Percentiles rank a stretch among this genome's conserved stretches.
phyloP scores from a whole-genome alignment of 2,888 invertebrate species.

The Dicyrtomina minuta region DNA sequence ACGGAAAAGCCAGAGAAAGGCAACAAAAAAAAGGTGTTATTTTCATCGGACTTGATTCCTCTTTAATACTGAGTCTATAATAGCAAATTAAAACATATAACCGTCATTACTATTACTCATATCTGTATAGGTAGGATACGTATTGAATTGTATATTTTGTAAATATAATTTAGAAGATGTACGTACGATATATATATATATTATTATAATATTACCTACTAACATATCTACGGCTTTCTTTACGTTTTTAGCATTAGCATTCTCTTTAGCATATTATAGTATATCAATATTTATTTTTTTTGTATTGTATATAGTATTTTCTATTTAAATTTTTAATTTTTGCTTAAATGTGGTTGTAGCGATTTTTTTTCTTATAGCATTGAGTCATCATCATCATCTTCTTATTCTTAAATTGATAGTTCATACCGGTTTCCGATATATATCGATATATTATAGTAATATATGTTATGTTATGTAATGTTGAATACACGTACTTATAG shows the following conservation, averaged over 20 bases:
- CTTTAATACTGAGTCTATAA: slow-evolving; percentile 50
- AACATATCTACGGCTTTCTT: not conserved
- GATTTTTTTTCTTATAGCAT: not conserved
- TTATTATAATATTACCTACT: not conserved
- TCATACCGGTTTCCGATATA: too few relatives aligned
- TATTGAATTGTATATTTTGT: slow-evolving; percentile 9
- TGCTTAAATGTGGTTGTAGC: slow-evolving; percentile 2
- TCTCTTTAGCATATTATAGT: not conserved
- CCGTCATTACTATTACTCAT: slow-evolving; percentile 12
- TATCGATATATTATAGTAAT: too few relatives aligned
- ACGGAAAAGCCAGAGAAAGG: not conserved
- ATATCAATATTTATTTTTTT: not conserved
- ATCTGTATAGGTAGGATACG: slow-evolving; percentile 1
- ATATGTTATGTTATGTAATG: too few relatives aligned
- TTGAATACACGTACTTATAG: not conserved
- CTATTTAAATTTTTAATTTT: not conserved
- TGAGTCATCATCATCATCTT: slow-evolving; percentile 1
- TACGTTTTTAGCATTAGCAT: slow-evolving; percentile 1
- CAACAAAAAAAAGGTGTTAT: too few relatives aligned
- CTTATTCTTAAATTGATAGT: not conserved
- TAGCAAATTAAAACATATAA: slow-evolving; percentile 43
- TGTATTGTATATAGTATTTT: not conserved
- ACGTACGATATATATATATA: slow-evolving; percentile 3
- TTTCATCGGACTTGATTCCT: slow-evolving; percentile 43
- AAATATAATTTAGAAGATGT: slow-evolving; percentile 24